Evolutionary conservation across 2,888 invertebrate genomes (phyloP).

Genomic region (Hirudinaria manillensis): DNA sequence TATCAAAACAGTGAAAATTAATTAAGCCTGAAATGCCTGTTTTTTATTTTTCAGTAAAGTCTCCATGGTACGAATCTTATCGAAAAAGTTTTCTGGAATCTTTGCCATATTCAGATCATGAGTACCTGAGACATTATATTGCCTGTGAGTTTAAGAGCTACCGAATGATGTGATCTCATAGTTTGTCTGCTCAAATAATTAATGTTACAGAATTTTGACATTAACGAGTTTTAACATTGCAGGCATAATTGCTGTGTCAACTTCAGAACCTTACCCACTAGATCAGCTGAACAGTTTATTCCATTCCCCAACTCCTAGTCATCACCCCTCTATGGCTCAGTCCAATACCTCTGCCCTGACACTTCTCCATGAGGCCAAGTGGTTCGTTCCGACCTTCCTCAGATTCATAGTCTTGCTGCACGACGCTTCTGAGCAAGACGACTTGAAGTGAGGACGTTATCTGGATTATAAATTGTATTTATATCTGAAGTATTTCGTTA

Average conservation of each 20-base stretch:
- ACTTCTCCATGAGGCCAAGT: conserved; percentile 43
- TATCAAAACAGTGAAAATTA: neutral
- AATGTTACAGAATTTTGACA: neutral
- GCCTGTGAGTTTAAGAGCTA: conserved; percentile 47
- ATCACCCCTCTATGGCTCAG: conserved; percentile 49
- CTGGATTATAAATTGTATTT: neutral
- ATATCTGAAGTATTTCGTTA: neutral
- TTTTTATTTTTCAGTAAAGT: neutral
- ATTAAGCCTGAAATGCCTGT: neutral
- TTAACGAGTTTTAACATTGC: conserved; percentile 43
- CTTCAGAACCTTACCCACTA: conserved; percentile 62
- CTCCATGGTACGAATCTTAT: conserved; percentile 91
- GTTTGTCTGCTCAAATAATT: neutral
- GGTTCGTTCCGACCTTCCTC: conserved; percentile 67
- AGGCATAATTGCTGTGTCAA: conserved; percentile 60
- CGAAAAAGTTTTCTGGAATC: conserved; percentile 74
- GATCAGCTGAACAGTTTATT: conserved; percentile 77
- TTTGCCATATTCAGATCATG: conserved; percentile 77
- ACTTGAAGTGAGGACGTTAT: conserved; percentile 63
- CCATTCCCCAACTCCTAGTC: conserved; percentile 60
- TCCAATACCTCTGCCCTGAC: conserved; percentile 35
- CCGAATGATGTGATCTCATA: neutral
- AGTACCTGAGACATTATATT: conserved; percentile 69
- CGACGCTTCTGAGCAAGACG: conserved; percentile 67
- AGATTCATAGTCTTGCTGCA: conserved; percentile 79